A percentile compares a stretch with the other conserved stretches of the same genome.
phyloP scores from a whole-genome alignment of 2,797 vertebrate genomes.

The Hyperoplus immaculatus region DNA sequence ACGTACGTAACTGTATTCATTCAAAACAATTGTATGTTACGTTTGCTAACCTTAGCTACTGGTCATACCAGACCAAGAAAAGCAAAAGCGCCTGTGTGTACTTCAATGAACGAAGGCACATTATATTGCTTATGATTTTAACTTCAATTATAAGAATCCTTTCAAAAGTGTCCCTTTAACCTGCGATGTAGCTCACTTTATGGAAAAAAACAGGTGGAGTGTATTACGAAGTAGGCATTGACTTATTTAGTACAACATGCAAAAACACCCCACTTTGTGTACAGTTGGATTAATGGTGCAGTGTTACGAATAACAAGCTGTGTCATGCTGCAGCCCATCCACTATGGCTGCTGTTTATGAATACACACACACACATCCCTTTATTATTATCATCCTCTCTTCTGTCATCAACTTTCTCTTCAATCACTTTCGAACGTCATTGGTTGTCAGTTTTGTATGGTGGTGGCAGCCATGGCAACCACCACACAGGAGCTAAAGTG shows the following conservation, averaged over 20 bases:
- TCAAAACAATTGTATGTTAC: not conserved
- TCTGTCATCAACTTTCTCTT: not conserved
- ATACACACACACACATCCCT: not conserved
- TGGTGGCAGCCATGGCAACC: not conserved
- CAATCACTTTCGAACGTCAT: slow-evolving; percentile 3
- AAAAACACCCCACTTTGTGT: slow-evolving; percentile 39
- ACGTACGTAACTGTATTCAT: not conserved
- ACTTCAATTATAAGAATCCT: not conserved
- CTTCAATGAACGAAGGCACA: not conserved
- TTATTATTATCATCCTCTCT: not conserved
- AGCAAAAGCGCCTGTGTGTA: not conserved
- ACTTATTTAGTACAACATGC: slow-evolving; percentile 31
- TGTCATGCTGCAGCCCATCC: slow-evolving; percentile 36
- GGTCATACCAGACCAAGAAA: not conserved
- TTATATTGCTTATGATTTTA: not conserved
- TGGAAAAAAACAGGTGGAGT: slow-evolving; percentile 4
- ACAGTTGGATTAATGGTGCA: slow-evolving; percentile 29
- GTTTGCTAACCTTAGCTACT: not conserved
- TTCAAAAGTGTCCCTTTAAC: not conserved
- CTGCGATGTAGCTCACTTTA: not conserved
- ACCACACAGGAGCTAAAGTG: not conserved
- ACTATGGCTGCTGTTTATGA: not conserved
- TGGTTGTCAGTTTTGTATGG: not conserved
- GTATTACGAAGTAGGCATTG: slow-evolving; percentile 10
- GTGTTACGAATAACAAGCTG: slow-evolving; percentile 45